Evolutionary conservation across 2,888 invertebrate genomes (phyloP).

Genomic region (Rhagium mordax): DNA sequence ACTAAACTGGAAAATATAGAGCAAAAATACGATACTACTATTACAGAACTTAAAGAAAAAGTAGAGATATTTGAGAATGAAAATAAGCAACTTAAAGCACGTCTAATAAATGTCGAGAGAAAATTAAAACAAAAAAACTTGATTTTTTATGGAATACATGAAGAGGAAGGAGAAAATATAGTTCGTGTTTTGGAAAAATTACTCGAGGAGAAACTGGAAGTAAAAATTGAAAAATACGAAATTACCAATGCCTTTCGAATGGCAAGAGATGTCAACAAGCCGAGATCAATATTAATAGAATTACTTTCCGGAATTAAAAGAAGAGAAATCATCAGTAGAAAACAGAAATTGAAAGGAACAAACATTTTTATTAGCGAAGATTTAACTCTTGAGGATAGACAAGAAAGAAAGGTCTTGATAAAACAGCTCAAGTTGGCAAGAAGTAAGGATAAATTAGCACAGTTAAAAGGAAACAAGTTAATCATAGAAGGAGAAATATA

Average conservation of each 20-base stretch:
- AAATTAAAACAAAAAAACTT: not conserved
- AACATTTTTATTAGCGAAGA: conserved; percentile 11
- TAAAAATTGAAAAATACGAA: not conserved
- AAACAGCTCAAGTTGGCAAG: conserved; percentile 8
- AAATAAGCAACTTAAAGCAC: not conserved
- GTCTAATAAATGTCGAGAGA: not conserved
- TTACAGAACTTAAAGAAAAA: too few species aligned
- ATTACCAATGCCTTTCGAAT: not conserved
- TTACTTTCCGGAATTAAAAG: not conserved
- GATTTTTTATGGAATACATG: not conserved
- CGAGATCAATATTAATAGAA: not conserved
- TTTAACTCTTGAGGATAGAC: not conserved
- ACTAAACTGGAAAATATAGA: not conserved
- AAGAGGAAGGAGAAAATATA: not conserved
- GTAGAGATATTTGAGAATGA: too few species aligned
- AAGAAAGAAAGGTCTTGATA: conserved; percentile 7
- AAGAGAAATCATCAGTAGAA: not conserved
- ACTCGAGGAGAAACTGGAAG: not conserved
- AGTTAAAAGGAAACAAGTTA: not conserved
- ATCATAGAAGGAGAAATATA: not conserved
- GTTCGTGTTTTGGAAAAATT: not conserved
- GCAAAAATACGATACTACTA: too few species aligned
- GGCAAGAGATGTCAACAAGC: not conserved
- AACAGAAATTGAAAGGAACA: conserved; percentile 42
- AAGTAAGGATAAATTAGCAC: conserved; percentile 12